Evolutionary conservation across 2,888 invertebrate species (phyloP).

Genomic region (Drosophila pegasa): DNA sequence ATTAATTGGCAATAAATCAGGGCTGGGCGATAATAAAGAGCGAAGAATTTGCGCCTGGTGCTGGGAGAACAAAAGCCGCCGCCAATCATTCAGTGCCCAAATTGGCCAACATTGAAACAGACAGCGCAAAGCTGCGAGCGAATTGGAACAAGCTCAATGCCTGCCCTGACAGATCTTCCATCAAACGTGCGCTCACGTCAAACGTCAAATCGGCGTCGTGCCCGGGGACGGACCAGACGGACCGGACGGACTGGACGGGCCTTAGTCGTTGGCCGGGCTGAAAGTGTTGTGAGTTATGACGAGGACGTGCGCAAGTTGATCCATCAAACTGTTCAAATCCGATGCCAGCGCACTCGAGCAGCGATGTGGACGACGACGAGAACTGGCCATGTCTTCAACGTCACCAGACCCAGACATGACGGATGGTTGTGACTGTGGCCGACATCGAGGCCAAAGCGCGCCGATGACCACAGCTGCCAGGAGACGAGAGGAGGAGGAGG

Average conservation of each 20-base stretch:
- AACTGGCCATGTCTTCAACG: constrained; percentile 55
- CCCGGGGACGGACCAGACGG: constrained; percentile 43
- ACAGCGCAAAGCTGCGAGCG: constrained; percentile 72
- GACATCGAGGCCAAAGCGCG: constrained; percentile 58
- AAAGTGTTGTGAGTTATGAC: constrained; percentile 79
- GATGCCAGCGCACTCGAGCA: constrained; percentile 64
- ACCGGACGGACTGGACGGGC: constrained; percentile 32
- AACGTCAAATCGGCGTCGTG: constrained; percentile 71
- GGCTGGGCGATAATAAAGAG: constrained; percentile 56
- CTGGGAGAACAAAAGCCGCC: constrained; percentile 75
- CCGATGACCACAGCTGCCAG: constrained; percentile 39
- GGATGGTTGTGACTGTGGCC: constrained; percentile 76
- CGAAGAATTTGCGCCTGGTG: constrained; percentile 42
- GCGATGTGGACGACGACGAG: constrained; percentile 33
- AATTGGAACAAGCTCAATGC: constrained; percentile 75
- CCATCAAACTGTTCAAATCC: constrained; percentile 80
- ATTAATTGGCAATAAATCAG: constrained; percentile 82
- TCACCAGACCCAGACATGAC: constrained; percentile 65
- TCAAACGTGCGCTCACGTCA: constrained; percentile 78
- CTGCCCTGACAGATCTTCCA: constrained; percentile 75
- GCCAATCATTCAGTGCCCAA: constrained; percentile 78
- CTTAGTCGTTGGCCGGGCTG: constrained; percentile 24
- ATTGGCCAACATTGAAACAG: constrained; percentile 80
- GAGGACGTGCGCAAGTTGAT: constrained; percentile 78
- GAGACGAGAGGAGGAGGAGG: neutral